These are phyloP conservation scores for Malurus cyaneus DNA, from an alignment of 2,113 vertebrate species.

Conservation along the genomic window DNA sequence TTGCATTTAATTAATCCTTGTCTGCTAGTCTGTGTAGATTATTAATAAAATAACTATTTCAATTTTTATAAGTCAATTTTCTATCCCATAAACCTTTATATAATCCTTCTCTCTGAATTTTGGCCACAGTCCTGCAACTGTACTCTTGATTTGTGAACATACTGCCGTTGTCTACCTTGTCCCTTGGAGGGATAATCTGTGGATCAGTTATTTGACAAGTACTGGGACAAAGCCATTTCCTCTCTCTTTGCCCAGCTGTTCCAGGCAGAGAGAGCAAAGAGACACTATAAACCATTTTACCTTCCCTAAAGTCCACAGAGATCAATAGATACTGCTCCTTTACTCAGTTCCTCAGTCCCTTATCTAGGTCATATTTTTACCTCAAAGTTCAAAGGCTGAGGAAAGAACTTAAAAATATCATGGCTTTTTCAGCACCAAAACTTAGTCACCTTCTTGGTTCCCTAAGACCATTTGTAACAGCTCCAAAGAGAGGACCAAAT, in stretches of 20 bases:
- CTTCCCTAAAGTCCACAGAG: neutral
- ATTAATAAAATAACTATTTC: neutral
- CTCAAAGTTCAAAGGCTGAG: neutral
- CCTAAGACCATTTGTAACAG: no score
- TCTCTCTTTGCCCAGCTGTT: neutral
- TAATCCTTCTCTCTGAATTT: neutral
- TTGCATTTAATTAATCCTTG: neutral
- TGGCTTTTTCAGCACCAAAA: neutral
- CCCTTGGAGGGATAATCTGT: neutral
- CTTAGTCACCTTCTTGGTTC: neutral
- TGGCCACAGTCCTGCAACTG: neutral
- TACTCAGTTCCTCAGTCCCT: neutral
- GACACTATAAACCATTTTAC: neutral
- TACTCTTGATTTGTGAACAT: neutral
- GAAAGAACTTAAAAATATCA: neutral
- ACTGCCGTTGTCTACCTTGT: neutral
- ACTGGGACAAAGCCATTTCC: conserved; percentile 1
- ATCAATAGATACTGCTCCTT: neutral
- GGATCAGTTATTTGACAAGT: conserved; percentile 2
- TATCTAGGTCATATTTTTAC: neutral
- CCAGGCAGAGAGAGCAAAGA: neutral
- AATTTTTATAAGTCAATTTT: neutral
- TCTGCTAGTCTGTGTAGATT: neutral
- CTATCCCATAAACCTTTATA: neutral
- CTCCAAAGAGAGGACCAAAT: neutral